Base-by-base conservation (phyloP, 2,797 vertebrate genomes). In the Ambastaia sidthimunki region DNA sequence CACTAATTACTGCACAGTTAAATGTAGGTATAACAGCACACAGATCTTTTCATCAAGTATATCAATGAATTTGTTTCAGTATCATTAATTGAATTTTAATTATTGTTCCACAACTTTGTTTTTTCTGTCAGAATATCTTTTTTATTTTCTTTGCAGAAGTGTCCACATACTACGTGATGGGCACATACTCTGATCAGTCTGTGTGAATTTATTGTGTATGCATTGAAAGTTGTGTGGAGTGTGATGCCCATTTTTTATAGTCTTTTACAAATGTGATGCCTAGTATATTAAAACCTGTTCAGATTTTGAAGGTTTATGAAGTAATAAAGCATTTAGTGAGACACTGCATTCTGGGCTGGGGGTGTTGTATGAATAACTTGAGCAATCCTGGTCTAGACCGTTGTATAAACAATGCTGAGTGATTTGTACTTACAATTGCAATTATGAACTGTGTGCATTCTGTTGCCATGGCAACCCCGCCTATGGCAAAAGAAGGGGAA, bases 371-470 rank as follows among this genome's bases (percentile, higher is more conserved):
- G 11, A 23, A 67, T 15, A 34, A 25, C 34, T 48, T 59, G 23
- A 47, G 55, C 21, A 71, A 31, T 21, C 16, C 15, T 19, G 18
- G 37, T 60, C 76, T 78, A 63, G 57, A 78, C 57, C 28, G 25
- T 71, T 71, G 15, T 25, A 41, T 71, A 63, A 52, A 63, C 68
- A 63, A 71, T 62, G 23, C 19, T n/a, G 55, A 52, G 68, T 41
- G 44, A 6, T 41, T 71, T 41, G 68, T 71, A 41, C 16, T 37
- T 71, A 41, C 15, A 78, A 48, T 78, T 71, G 47, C 3, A 63
- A 54, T 78, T 54, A 71, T 63, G 19, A 65, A 19, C 47, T 63
- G 62, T 71, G 47, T 78, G 13, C 37, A 54, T 78, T 52, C 60
- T 59, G 75, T 69, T 78, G 68, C 76, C 59, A 70, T 71, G 54